These are phyloP conservation scores for Diadophis punctatus DNA, from an alignment of 2,113 vertebrate species.

Conservation along the genomic window DNA sequence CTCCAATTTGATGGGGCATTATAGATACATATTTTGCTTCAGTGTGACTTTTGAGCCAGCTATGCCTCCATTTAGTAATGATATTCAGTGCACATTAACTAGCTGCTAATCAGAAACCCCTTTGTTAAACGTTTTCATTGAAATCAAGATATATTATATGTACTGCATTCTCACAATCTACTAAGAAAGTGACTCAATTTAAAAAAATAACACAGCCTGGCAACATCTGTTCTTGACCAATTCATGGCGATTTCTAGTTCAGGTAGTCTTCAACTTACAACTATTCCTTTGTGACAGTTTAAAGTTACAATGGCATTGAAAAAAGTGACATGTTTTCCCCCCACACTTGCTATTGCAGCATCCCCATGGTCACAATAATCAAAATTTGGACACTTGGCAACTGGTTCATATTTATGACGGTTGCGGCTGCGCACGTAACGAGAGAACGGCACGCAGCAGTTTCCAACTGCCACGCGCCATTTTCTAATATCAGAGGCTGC, in stretches of 20 bases:
- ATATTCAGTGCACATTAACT: background rate
- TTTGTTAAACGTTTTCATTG: background rate
- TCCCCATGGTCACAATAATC: background rate
- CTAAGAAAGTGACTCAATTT: background rate
- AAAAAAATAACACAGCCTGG: background rate
- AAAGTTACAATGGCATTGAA: background rate
- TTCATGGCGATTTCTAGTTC: background rate
- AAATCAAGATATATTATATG: background rate
- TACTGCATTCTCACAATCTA: background rate
- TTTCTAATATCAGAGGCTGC: too few species aligned
- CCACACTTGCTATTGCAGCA: background rate
- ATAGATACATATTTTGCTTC: background rate
- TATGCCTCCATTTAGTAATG: background rate
- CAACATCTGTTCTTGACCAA: background rate
- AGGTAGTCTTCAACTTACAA: background rate
- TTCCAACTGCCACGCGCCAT: too few species aligned
- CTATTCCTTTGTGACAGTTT: background rate
- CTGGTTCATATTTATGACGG: background rate
- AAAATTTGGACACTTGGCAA: background rate
- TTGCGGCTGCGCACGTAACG: too few species aligned
- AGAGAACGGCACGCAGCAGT: too few species aligned
- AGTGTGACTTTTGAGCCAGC: background rate
- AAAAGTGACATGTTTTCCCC: background rate
- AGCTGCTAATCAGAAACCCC: background rate
- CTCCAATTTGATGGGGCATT: background rate